Base-by-base conservation (phyloP, 2,888 invertebrate genomes). In the Acronicta alni region DNA sequence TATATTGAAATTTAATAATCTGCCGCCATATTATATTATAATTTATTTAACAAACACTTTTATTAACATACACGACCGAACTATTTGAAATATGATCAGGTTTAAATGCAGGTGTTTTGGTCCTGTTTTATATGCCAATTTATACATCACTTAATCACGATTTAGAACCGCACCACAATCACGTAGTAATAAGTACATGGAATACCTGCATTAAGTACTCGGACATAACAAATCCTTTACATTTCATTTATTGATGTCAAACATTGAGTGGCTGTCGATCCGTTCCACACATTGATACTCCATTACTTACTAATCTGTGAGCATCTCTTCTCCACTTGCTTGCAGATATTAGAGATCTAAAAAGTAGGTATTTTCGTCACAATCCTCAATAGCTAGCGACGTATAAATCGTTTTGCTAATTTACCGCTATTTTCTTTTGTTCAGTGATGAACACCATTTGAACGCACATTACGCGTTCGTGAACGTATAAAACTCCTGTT, bases 381-480 rank as follows among this genome's bases (percentile, higher is more conserved):
- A 45, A 30, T 6, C 37, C n/a, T 30, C 26, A 30, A 2, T 12
- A 49, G 20, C 26, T 23, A 32, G 16, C 23, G 39, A 41, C 14
- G 26, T 32, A 17, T 18, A 42, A 41, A 45, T 52, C 37, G 9
- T 9, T 3, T 20, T 18, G 7, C 2, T 44, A n/a, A 32, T 49
- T 15, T 15, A 23, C 14, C 23, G 14, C 18, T 18, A 26, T 3
- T 45, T 42, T 20, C 12, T 57, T 39, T 64, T 62, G 53, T 57
- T 70, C 58, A 55, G n/a, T n/a, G n/a, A n/a, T 53, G 9, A 26
- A 26, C 48, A 43, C 49, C 20, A 14, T 30, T 46, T 70, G 39
- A 53, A 59, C 59, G 12, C 30, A 45, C 35, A 35, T 23, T 38
- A 18, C 7, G 17, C 3, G 16, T 55, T 30, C 18, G 15, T 39